phyloP scores from a whole-genome alignment of 2,888 invertebrate species.

The Parthenolecanium corni region DNA sequence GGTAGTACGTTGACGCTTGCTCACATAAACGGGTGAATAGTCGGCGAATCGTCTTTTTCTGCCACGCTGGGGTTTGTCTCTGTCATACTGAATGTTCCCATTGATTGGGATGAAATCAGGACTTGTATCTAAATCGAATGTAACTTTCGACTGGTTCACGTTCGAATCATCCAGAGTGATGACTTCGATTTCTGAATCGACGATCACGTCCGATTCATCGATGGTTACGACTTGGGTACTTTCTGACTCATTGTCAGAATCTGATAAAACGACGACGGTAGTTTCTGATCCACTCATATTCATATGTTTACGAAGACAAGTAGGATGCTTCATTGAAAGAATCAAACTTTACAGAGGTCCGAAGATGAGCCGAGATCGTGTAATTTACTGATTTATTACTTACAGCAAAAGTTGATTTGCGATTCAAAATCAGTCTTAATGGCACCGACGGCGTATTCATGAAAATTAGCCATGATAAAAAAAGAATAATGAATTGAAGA shows the following conservation, averaged over 20 bases:
- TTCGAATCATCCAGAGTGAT: conserved; percentile 1
- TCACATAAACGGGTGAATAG: not conserved
- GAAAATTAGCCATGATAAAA: too few species aligned
- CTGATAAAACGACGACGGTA: not conserved
- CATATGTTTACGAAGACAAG: not conserved
- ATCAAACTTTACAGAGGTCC: too few species aligned
- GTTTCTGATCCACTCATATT: not conserved
- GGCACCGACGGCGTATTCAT: too few species aligned
- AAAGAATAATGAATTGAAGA: too few species aligned
- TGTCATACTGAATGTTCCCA: not conserved
- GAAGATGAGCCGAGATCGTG: too few species aligned
- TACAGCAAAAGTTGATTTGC: too few species aligned
- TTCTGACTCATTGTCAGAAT: conserved; percentile 10
- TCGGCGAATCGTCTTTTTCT: not conserved
- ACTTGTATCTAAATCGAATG: not conserved
- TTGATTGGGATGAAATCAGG: not conserved
- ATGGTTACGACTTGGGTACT: not conserved
- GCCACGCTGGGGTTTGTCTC: not conserved
- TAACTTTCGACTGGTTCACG: not conserved
- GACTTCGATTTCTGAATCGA: not conserved
- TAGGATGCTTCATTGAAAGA: not conserved
- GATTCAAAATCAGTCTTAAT: too few species aligned
- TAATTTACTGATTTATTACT: too few species aligned
- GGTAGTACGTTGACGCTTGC: not conserved
- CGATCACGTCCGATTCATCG: not conserved